Evolutionary conservation across 2,888 invertebrate species (phyloP).

Genomic region (Stenichneumon culpator): DNA sequence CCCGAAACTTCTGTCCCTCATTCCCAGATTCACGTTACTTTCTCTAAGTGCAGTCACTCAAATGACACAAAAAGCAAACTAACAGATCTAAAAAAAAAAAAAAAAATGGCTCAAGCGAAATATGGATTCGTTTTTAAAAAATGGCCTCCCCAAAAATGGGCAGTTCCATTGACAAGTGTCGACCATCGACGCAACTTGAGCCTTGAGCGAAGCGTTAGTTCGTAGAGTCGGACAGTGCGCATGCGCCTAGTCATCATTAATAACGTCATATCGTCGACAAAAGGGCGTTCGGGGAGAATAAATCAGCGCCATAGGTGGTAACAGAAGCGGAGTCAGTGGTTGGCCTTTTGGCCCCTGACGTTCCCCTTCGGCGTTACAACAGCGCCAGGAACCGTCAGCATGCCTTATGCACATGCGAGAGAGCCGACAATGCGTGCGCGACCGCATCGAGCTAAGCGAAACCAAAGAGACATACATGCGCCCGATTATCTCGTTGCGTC

Average conservation of each 20-base stretch:
- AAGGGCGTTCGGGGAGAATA: slow-evolving; percentile 60
- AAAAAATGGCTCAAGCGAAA: too few relatives aligned
- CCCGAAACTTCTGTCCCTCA: too few relatives aligned
- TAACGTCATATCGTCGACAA: slow-evolving; percentile 65
- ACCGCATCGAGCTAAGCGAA: slow-evolving; percentile 67
- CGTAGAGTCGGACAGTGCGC: background rate
- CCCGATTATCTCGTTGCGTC: slow-evolving; percentile 66
- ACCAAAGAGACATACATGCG: slow-evolving; percentile 57
- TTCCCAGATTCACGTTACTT: too few relatives aligned
- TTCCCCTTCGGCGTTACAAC: slow-evolving; percentile 34
- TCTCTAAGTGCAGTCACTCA: too few relatives aligned
- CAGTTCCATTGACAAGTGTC: too few relatives aligned
- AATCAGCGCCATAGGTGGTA: slow-evolving; percentile 76
- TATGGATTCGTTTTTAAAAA: too few relatives aligned
- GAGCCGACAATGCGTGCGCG: slow-evolving; percentile 60
- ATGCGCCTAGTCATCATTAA: slow-evolving; percentile 59
- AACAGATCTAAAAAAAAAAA: too few relatives aligned
- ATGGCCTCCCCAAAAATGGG: too few relatives aligned
- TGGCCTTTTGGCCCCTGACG: slow-evolving; percentile 55
- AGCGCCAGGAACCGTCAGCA: slow-evolving; percentile 13
- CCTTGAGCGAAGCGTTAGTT: background rate
- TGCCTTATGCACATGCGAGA: background rate
- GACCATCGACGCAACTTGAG: background rate
- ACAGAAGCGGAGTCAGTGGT: slow-evolving; percentile 61
- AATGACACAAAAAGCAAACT: too few relatives aligned